Evolutionary conservation across 2,888 invertebrate genomes (phyloP), one percentile per base, ranked within the genome.

Genomic region (Tromatobia lineatoria): DNA sequence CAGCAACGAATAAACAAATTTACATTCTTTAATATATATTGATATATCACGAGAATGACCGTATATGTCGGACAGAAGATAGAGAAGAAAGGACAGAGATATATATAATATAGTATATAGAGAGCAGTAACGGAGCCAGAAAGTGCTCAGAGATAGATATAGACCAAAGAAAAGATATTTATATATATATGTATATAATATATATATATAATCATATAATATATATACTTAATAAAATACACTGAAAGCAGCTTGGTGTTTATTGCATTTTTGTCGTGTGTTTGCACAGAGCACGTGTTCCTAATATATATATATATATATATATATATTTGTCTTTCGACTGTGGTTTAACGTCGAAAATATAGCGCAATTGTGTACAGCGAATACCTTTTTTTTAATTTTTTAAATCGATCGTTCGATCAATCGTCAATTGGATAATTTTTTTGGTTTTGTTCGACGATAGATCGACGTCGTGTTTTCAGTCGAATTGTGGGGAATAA

Each of bases 211-310:
- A 88, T 87, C 89, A 80, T 85, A 80, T 81, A 77, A 82, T 75
- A 86, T 79, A 86, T 79, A 86, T 87, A 90, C 87, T 91, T 91
- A 91, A 91, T 90, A 90, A 83, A 93, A 91, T 88, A 93, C 93
- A 93, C 84, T 92, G 92, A 93, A 93, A 93, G 93, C 93, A 93
- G 93, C 92, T 91, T 92, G 88, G 93, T 93, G 92, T 93, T 92
- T 82, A 90, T 93, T 91, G 93, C 92, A 91, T 91, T 89, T 38
- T 88, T 88, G 89, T 90, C 87, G 83, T 89, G 90, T 91, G 90
- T 90, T n/a, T 87, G 83, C 85, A 87, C 84, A 87, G 75, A 76
- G 90, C 87, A 85, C 87, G 87, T 89, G 88, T 88, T 81, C 64
- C 64, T 38, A 64, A 61, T 38, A 38, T 42, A 64, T 18, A 64